Evolutionary conservation across 2,888 invertebrate species (phyloP).

Genomic region (Microchrysa polita): DNA sequence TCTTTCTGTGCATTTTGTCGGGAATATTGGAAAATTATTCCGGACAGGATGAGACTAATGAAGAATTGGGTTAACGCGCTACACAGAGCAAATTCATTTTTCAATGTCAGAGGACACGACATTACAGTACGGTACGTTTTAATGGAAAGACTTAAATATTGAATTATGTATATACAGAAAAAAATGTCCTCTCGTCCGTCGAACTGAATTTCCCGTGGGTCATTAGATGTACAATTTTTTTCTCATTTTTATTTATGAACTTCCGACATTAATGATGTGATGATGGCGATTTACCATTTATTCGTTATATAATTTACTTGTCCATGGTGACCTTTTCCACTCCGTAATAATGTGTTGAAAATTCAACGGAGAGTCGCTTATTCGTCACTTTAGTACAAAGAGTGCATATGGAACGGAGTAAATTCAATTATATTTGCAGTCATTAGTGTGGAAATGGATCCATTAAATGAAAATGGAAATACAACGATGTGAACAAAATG

Average conservation of each 20-base stretch:
- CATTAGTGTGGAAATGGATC: neutral
- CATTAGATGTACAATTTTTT: neutral
- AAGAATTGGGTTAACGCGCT: slow-evolving; percentile 25
- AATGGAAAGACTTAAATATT: no score
- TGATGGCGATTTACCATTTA: slow-evolving; percentile 30
- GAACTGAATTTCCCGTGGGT: neutral
- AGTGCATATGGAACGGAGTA: neutral
- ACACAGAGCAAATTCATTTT: slow-evolving; percentile 29
- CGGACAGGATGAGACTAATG: slow-evolving; percentile 20
- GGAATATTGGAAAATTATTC: neutral
- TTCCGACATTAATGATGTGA: slow-evolving; percentile 30
- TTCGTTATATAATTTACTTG: no score
- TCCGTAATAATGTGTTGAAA: slow-evolving; percentile 16
- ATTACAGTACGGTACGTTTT: no score
- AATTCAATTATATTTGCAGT: slow-evolving; percentile 28
- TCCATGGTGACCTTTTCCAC: slow-evolving; percentile 23
- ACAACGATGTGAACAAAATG: no score
- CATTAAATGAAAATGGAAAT: neutral
- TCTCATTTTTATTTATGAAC: neutral
- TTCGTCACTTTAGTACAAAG: neutral
- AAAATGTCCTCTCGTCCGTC: no score
- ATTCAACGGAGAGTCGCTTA: neutral
- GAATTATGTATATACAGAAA: no score
- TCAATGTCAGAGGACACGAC: neutral
- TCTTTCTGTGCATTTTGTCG: neutral